Percentiles rank a stretch among this genome's conserved stretches.
These are phyloP conservation scores for Drosophila azteca DNA, from an alignment of 1,140 invertebrate genomes.

Conservation along the genomic window DNA sequence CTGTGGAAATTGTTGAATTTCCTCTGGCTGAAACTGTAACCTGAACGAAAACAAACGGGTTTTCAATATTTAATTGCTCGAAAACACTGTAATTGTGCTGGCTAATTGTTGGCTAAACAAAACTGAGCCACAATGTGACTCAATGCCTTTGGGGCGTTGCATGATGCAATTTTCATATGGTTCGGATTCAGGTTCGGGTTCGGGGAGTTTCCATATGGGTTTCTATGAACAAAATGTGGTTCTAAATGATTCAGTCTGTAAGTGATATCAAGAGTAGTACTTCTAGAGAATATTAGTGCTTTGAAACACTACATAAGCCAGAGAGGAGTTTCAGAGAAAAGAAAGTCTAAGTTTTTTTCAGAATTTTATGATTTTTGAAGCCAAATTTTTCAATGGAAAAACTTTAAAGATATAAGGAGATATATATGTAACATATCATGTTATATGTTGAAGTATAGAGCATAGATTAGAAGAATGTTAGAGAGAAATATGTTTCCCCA, in stretches of 20 bases:
- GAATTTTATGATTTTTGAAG: too few species aligned
- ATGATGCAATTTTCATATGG: conserved; percentile 20
- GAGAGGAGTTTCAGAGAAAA: too few species aligned
- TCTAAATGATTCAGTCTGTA: not conserved
- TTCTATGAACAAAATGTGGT: conserved; percentile 12
- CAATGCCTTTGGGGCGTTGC: conserved; percentile 52
- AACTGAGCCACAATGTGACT: conserved; percentile 44
- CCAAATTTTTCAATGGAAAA: too few species aligned
- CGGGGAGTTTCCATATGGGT: too few species aligned
- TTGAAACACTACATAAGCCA: too few species aligned
- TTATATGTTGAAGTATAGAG: too few species aligned
- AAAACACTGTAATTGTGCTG: conserved; percentile 60
- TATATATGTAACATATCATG: too few species aligned
- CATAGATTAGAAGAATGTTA: too few species aligned
- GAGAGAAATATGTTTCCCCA: too few species aligned
- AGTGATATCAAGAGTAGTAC: not conserved
- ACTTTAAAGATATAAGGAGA: too few species aligned
- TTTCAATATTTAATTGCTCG: conserved; percentile 73
- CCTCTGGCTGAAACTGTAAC: conserved; percentile 11
- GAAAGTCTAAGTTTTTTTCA: too few species aligned
- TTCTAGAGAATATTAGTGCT: too few species aligned
- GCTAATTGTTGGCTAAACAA: conserved; percentile 73
- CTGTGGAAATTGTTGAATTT: conserved; percentile 36
- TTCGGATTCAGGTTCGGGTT: conserved; percentile 22
- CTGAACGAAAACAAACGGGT: conserved; percentile 47